Percentiles rank a stretch among this genome's conserved stretches.
Evolutionary conservation across 1,140 invertebrate genomes (phyloP).

Genomic region (Gryllus bimaculatus): DNA sequence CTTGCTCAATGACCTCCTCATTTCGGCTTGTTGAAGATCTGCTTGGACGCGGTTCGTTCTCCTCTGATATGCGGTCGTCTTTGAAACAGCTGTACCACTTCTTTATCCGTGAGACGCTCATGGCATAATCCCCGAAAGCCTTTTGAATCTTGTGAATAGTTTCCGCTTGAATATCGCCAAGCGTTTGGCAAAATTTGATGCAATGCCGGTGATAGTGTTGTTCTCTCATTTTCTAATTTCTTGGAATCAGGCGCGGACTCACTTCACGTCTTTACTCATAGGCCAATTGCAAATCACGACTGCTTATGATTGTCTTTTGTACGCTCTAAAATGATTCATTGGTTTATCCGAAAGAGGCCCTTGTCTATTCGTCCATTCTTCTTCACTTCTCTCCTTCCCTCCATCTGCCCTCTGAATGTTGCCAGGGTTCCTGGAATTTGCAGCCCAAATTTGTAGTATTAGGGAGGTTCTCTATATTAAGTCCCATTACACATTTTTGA

Average conservation of each 20-base stretch:
- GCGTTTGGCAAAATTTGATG: constrained; percentile 22
- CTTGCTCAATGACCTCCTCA: constrained; percentile 24
- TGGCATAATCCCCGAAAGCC: constrained; percentile 24
- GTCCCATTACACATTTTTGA: too few relatives aligned
- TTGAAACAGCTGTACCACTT: constrained; percentile 27
- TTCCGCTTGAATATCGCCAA: constrained; percentile 22
- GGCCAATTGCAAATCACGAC: neutral
- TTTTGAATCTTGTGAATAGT: constrained; percentile 25
- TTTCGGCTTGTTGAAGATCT: constrained; percentile 25
- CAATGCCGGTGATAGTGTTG: constrained; percentile 16
- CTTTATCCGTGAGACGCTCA: constrained; percentile 25
- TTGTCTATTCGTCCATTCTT: too few relatives aligned
- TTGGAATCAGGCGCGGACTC: neutral
- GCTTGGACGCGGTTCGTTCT: constrained; percentile 23
- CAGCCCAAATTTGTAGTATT: too few relatives aligned
- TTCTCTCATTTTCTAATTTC: constrained; percentile 6
- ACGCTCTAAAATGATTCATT: too few relatives aligned
- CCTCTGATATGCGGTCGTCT: constrained; percentile 26
- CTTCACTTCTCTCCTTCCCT: too few relatives aligned
- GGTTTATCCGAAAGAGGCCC: too few relatives aligned
- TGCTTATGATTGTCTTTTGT: too few relatives aligned
- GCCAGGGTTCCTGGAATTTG: too few relatives aligned
- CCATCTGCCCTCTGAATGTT: too few relatives aligned
- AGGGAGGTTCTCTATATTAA: too few relatives aligned
- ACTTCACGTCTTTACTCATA: neutral